These are phyloP conservation scores for Sebastiscus tertius DNA, from an alignment of 2,797 vertebrate genomes.

Conservation along the genomic window DNA sequence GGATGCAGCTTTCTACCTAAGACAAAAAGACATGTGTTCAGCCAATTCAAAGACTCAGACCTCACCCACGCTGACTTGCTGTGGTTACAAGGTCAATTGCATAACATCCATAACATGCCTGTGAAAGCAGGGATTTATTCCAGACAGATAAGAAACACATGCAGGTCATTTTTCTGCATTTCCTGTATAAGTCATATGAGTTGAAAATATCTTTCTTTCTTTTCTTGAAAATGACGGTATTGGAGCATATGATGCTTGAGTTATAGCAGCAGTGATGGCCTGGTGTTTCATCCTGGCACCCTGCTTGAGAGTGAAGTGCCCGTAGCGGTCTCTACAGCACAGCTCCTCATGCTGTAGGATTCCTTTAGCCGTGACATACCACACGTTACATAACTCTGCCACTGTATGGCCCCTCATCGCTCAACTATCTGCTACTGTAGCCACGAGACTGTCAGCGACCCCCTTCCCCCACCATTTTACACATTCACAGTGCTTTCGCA, in stretches of 20 bases:
- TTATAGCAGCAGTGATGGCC: conserved; percentile 13
- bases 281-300: conserved; percentile 35
- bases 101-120: conserved; percentile 6
- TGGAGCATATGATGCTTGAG: conserved; percentile 2
- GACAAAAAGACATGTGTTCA: conserved; percentile 40
- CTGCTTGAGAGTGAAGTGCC: conserved; percentile 5
- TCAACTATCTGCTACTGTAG: conserved; percentile 59
- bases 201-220: neutral
- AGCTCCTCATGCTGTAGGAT: conserved; percentile 29
- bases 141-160: neutral
- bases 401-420: conserved; percentile 54
- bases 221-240: neutral
- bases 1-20: conserved; percentile 23
- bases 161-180: neutral
- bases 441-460: conserved; percentile 46
- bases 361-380: conserved; percentile 52
- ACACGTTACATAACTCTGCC: conserved; percentile 69
- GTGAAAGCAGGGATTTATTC: conserved; percentile 1
- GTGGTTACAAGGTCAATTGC: conserved; percentile 26
- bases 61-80: neutral
- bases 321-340: conserved; percentile 4
- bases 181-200: neutral
- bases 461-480: conserved; percentile 20
- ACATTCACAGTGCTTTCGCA: conserved; percentile 37
- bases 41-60: conserved; percentile 24